A percentile compares a stretch with the other conserved stretches of the same genome.
These are phyloP conservation scores for Microctenopoma stevenorrisi DNA, from an alignment of 2,797 vertebrate species.

Conservation along the genomic window DNA sequence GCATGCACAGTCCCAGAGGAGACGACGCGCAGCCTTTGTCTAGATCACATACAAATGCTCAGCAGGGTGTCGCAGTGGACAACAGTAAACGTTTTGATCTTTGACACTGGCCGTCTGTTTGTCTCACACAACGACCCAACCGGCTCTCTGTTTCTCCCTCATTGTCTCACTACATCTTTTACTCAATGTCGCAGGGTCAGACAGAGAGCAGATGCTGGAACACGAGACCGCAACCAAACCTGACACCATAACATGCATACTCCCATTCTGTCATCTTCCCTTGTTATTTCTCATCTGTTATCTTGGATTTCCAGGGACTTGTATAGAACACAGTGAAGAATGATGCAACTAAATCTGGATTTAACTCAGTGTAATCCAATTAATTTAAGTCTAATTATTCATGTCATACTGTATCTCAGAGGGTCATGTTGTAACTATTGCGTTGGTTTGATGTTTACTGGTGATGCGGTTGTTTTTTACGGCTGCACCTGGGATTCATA, in stretches of 20 bases:
- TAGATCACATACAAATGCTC: constrained; percentile 46
- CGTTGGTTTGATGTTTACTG: neutral
- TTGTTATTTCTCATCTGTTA: constrained; percentile 34
- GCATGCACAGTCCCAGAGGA: constrained; percentile 4
- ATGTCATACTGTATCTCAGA: neutral
- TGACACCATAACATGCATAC: constrained; percentile 41
- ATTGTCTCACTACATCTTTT: constrained; percentile 26
- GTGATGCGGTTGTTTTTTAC: neutral
- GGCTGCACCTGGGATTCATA: neutral
- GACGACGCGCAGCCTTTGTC: constrained; percentile 9
- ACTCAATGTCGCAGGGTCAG: constrained; percentile 62
- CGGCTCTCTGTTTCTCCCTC: constrained; percentile 13
- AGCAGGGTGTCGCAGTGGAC: constrained; percentile 57
- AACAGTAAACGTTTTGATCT: constrained; percentile 66
- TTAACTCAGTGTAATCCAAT: constrained; percentile 3
- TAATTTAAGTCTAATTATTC: neutral
- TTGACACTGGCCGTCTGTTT: constrained; percentile 63
- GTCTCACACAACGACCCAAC: constrained; percentile 39
- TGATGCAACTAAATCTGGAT: neutral
- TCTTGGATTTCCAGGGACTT: constrained; percentile 1
- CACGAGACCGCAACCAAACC: constrained; percentile 48
- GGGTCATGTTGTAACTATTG: neutral
- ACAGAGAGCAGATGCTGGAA: constrained; percentile 74
- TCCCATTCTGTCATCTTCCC: constrained; percentile 50
- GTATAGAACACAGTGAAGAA: neutral